Evolutionary conservation across 2,113 vertebrate genomes (phyloP).

Genomic region (Plecturocebus donacophilus): DNA sequence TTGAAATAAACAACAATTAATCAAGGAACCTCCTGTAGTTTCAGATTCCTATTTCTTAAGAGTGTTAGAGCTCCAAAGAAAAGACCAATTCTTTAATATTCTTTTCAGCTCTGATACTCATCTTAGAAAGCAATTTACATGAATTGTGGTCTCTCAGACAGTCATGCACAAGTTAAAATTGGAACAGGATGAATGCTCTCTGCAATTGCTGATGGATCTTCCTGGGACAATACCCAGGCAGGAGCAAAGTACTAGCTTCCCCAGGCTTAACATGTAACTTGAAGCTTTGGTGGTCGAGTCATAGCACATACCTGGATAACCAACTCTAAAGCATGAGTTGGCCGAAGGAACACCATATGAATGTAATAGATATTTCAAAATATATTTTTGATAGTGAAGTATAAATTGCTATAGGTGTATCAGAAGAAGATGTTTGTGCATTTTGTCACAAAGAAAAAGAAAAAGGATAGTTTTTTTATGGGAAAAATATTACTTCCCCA

Average conservation of each 20-base stretch:
- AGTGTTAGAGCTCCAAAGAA: neutral
- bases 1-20: slow-evolving; percentile 48
- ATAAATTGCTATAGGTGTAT: neutral
- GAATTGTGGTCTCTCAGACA: neutral
- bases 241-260: neutral
- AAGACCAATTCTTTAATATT: slow-evolving; percentile 47
- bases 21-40: neutral
- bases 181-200: neutral
- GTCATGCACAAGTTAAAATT: neutral
- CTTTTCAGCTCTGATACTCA: slow-evolving; percentile 43
- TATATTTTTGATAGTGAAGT: neutral
- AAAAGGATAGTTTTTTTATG: neutral
- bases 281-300: neutral
- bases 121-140: slow-evolving; percentile 40
- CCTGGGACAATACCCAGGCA: neutral
- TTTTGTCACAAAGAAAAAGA: neutral
- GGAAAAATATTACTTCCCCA: neutral
- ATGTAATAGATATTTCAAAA: neutral
- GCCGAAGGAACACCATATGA: neutral
- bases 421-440: neutral
- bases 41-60: slow-evolving; percentile 1
- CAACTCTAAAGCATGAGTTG: neutral
- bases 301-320: no score
- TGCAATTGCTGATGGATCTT: neutral
- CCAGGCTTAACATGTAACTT: neutral